These are phyloP conservation scores for Morpho achilles DNA, from an alignment of 2,888 invertebrate genomes.

Conservation along the genomic window DNA sequence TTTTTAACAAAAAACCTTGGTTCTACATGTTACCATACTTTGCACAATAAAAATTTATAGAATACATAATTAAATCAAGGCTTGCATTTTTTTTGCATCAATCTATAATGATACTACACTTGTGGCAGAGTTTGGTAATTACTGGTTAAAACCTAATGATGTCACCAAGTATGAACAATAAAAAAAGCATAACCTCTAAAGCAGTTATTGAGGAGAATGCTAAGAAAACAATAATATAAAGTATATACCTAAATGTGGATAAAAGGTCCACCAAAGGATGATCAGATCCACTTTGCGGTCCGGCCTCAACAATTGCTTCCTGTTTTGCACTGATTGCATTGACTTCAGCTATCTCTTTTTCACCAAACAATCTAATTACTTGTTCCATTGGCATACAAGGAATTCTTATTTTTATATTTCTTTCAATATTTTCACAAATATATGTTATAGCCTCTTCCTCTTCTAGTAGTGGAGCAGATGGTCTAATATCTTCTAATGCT, in stretches of 20 bases:
- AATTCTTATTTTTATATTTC: conserved; percentile 29
- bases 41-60: too few relatives aligned
- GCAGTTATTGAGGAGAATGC: too few relatives aligned
- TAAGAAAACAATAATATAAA: background rate
- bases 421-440: conserved; percentile 1
- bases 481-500: conserved; percentile 27
- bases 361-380: conserved; percentile 53
- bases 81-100: too few relatives aligned
- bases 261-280: conserved; percentile 66
- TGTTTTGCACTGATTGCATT: conserved; percentile 58
- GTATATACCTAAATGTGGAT: conserved; percentile 58
- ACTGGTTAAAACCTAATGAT: too few relatives aligned
- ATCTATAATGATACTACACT: too few relatives aligned
- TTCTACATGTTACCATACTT: too few relatives aligned
- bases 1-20: too few relatives aligned
- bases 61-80: too few relatives aligned
- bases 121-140: too few relatives aligned
- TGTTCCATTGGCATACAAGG: conserved; percentile 56
- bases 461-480: conserved; percentile 59
- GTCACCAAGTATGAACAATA: too few relatives aligned
- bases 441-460: conserved; percentile 15
- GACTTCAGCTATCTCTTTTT: conserved; percentile 54
- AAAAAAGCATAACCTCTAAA: too few relatives aligned
- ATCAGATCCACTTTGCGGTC: conserved; percentile 53
- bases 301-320: conserved; percentile 56